phyloP scores from a whole-genome alignment of 2,113 vertebrate genomes.

The Trematomus loennbergii region DNA sequence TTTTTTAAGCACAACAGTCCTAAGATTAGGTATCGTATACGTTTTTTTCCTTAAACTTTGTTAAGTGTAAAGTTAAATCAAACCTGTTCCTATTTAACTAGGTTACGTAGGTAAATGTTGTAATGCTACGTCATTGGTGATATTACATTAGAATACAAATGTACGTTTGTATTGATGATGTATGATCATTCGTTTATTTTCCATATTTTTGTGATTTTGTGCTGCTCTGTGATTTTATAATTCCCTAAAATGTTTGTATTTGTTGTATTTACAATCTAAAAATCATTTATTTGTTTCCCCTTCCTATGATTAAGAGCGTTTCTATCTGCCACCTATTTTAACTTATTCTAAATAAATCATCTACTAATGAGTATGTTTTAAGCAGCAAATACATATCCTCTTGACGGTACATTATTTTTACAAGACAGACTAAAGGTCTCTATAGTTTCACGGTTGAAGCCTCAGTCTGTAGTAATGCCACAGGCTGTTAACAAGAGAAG shows the following conservation, averaged over 20 bases:
- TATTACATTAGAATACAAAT: no score
- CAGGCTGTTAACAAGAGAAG: background rate
- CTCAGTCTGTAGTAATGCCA: background rate
- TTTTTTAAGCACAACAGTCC: conserved; percentile 98
- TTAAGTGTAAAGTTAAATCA: no score
- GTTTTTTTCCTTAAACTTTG: no score
- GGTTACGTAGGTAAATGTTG: background rate
- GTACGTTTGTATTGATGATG: background rate
- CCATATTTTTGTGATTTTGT: no score
- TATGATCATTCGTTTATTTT: background rate
- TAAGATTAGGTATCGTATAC: conserved; percentile 90
- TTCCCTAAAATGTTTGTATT: background rate
- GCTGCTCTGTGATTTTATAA: no score
- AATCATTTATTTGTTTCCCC: background rate
- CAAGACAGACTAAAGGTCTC: background rate
- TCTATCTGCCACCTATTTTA: background rate
- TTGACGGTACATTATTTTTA: background rate
- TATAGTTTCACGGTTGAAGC: background rate
- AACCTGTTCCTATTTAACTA: no score
- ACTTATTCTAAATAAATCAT: background rate
- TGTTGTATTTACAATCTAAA: background rate
- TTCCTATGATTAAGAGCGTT: background rate
- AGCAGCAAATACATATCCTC: background rate
- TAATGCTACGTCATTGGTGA: background rate
- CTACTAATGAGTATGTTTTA: background rate